phyloP scores from a whole-genome alignment of 1,140 invertebrate genomes.

The Hycleus phaleratus region DNA sequence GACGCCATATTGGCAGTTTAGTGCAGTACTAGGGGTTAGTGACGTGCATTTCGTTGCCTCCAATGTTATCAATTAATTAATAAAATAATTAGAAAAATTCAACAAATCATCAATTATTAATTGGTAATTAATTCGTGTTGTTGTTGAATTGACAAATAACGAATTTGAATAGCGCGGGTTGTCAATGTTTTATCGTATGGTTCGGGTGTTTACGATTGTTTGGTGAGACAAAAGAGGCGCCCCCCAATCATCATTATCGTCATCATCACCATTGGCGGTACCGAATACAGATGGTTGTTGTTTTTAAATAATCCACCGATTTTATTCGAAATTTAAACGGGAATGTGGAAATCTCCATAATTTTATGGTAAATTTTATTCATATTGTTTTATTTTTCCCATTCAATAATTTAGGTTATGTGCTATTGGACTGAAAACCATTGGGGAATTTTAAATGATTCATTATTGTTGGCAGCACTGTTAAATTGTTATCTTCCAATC shows the following conservation, averaged over 20 bases:
- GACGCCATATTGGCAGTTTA: conserved; percentile 48
- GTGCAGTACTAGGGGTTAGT: conserved; percentile 40
- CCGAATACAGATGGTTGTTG: conserved; percentile 37
- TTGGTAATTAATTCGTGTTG: neutral
- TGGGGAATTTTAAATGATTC: conserved; percentile 19
- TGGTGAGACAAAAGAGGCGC: conserved; percentile 21
- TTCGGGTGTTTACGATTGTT: conserved; percentile 40
- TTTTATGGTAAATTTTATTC: no score
- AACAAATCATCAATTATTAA: no score
- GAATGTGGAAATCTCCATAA: no score
- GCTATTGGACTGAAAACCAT: neutral
- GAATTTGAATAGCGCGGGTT: conserved; percentile 39
- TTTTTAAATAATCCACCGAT: conserved; percentile 14
- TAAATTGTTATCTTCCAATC: conserved; percentile 29
- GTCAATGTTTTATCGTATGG: conserved; percentile 20
- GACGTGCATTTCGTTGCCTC: conserved; percentile 28
- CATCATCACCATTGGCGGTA: conserved; percentile 26
- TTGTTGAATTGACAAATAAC: neutral
- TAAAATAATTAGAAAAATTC: neutral
- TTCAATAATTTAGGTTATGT: conserved; percentile 13
- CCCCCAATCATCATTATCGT: neutral
- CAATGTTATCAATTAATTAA: conserved; percentile 5
- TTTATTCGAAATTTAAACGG: no score
- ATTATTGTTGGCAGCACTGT: conserved; percentile 23
- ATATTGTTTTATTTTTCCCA: no score